Percentiles rank a stretch among this genome's conserved stretches.
Conservation (phyloP, 1,140 invertebrate genomes). For the Drosophila ananassae region DNA sequence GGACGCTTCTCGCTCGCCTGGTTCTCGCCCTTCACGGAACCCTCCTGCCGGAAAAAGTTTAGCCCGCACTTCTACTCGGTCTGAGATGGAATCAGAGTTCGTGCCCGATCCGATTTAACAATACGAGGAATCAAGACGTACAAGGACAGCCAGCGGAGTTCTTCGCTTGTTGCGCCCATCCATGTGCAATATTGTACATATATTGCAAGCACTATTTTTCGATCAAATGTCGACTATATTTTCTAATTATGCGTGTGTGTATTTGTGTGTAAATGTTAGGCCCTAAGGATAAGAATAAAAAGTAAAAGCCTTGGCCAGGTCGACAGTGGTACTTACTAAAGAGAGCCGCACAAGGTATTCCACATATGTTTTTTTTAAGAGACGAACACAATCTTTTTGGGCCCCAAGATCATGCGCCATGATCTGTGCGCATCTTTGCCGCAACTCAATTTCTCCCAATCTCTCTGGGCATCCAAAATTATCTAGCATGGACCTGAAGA, state of each 20-base stretch:
- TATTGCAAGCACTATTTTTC: conserved; percentile 30
- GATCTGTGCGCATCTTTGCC: conserved; percentile 22
- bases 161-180: conserved; percentile 41
- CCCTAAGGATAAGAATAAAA: conserved; percentile 31
- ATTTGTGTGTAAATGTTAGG: conserved; percentile 22
- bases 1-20: conserved; percentile 96
- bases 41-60: conserved; percentile 89
- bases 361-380: conserved; percentile 29
- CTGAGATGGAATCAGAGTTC: conserved; percentile 70
- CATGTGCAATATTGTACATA: conserved; percentile 51
- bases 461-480: conserved; percentile 33
- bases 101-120: conserved; percentile 36
- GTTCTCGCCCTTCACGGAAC: conserved; percentile 97
- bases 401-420: conserved; percentile 18
- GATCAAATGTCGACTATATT: conserved; percentile 24
- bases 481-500: conserved; percentile 55
- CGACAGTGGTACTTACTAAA: conserved; percentile 51
- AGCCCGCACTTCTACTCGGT: conserved; percentile 92
- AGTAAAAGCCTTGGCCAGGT: conserved; percentile 20
- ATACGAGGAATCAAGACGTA: conserved; percentile 47
- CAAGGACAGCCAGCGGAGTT: conserved; percentile 40
- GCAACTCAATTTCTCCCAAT: conserved; percentile 15
- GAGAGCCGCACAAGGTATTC: conserved; percentile 25
- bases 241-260: conserved; percentile 4
- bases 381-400: neutral